Percentiles rank a stretch among this genome's conserved stretches.
These are phyloP conservation scores for Cataglyphis albicans DNA, from an alignment of 2,888 invertebrate species.

Conservation along the genomic window DNA sequence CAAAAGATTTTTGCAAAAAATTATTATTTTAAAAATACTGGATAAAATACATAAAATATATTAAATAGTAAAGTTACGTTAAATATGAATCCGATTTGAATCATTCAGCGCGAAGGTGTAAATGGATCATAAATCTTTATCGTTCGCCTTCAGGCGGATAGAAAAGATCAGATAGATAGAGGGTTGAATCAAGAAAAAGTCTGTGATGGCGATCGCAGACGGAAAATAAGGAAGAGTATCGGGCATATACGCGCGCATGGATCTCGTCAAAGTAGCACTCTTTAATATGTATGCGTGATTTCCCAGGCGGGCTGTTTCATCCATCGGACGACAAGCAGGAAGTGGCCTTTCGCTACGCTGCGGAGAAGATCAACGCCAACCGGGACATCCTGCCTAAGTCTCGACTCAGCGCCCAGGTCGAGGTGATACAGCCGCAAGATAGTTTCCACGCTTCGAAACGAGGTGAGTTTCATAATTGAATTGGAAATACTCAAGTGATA, in stretches of 20 bases:
- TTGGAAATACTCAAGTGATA: constrained; percentile 20
- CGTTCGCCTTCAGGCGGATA: not conserved
- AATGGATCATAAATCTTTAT: constrained; percentile 41
- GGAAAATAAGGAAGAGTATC: constrained; percentile 56
- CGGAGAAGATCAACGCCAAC: constrained; percentile 95
- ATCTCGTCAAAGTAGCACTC: constrained; percentile 68
- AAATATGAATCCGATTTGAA: not conserved
- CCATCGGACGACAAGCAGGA: constrained; percentile 95
- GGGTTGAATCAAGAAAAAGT: not conserved
- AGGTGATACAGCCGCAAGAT: constrained; percentile 95
- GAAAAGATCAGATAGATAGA: not conserved
- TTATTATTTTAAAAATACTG: not conserved
- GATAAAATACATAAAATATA: constrained; percentile 1
- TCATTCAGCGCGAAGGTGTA: not conserved
- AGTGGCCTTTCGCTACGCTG: constrained; percentile 96
- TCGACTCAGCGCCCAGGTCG: constrained; percentile 95
- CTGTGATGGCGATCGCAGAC: not conserved
- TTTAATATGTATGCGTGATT: constrained; percentile 78
- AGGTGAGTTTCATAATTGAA: constrained; percentile 88
- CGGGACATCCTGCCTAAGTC: constrained; percentile 93
- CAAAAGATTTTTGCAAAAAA: not conserved
- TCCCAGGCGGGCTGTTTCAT: constrained; percentile 94
- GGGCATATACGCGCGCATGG: constrained; percentile 6
- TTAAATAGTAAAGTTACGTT: not conserved
- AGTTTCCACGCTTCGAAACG: constrained; percentile 97